Evolutionary conservation across 2,113 vertebrate genomes (phyloP), one percentile per base, ranked within the genome.

Genomic region (Boulengeromyrus knoepffleri): DNA sequence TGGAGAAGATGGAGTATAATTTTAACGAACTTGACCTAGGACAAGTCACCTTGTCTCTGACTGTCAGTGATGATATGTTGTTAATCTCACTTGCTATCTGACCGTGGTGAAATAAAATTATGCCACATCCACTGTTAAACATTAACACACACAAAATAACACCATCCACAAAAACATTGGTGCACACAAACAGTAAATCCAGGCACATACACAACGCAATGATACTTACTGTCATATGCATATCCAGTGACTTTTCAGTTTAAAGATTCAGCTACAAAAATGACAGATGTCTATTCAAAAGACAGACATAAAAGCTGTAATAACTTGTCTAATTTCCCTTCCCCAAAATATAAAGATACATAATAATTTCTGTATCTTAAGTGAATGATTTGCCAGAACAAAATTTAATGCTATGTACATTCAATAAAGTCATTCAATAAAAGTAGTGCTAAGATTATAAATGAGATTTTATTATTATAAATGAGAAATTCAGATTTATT

Each of bases 1-100:
- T 27, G 53, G 50, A 86, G 74, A 87, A 50, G 91, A 56, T 17
- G 58, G 80, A 77, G 9, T 46, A 50, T 66, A 45, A 92, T 89
- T 90, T 88, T 58, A 50, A n/a, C 15, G 47, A 88, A 50, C 53
- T 74, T 62, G 52, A 86, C 66, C 53, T 89, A 13, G 27, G 52
- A 88, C 8, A 90, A 52, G 50, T n/a, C 17, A 49, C 80, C 89
- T 85, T 88, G 21, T 88, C 85, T 58, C 86, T 88, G 52, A 47
- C 56, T 85, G 80, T 86, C 46, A 36, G 49, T 62, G 88, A 10
- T 80, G 86, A 80, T 56, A 87, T 58, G 49, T 12, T 85, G 85
- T n/a, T 50, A 77, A 88, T 88, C 70, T 50, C 36, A 53, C 36
- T 46, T 49, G 39, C 50, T 21, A 39, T 56, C 52, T 85, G n/a